A percentile compares a stretch with the other conserved stretches of the same genome.
Evolutionary conservation across 2,797 vertebrate genomes (phyloP).

Genomic region (Cheracebus regulus): DNA sequence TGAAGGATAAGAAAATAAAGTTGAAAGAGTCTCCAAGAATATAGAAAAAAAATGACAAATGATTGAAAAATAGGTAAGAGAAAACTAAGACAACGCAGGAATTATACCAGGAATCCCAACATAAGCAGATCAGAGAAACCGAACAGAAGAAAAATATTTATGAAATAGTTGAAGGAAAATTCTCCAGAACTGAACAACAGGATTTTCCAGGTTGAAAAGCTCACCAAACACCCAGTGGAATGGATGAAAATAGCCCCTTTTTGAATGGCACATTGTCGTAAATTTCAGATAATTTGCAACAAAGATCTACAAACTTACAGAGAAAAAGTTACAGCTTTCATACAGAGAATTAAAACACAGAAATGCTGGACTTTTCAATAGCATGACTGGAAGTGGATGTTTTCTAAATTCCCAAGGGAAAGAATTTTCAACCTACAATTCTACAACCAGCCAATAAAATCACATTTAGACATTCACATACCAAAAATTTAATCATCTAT

Average conservation of each 20-base stretch:
- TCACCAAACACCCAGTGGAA: not conserved
- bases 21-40: not conserved
- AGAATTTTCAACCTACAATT: not conserved
- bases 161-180: not conserved
- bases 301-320: not conserved
- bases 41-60: not conserved
- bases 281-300: not conserved
- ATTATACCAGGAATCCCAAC: not conserved
- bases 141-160: not conserved
- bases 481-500: not conserved
- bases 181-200: not conserved
- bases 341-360: not conserved
- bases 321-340: not conserved
- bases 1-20: not conserved
- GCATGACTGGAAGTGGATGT: not conserved
- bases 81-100: not conserved
- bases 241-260: not conserved
- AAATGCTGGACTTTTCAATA: not conserved
- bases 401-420: constrained; percentile 10
- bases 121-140: not conserved
- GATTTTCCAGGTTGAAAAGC: not conserved
- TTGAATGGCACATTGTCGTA: not conserved
- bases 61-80: not conserved
- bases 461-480: not conserved
- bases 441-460: not conserved